A percentile compares a stretch with the other conserved stretches of the same genome.
These are phyloP conservation scores for Osmerus mordax DNA, from an alignment of 2,113 vertebrate species.

Conservation along the genomic window DNA sequence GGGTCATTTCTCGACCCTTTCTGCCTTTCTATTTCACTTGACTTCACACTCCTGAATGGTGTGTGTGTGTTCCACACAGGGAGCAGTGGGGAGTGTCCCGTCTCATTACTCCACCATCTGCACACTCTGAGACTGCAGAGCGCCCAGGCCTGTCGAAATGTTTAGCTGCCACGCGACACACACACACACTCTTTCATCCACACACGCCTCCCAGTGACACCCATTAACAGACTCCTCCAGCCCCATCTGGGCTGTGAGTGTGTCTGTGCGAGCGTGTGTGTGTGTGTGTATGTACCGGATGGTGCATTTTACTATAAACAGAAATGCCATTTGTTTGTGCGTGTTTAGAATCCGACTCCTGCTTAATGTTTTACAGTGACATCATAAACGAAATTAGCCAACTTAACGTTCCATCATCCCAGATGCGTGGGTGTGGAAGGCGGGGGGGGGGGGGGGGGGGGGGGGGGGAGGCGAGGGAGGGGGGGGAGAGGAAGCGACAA, in stretches of 20 bases:
- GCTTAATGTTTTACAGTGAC: background rate
- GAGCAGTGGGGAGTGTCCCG: conserved; percentile 34
- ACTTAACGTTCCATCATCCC: background rate
- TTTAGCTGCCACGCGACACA: conserved; percentile 40
- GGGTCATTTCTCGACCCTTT: too few species aligned
- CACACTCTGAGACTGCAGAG: conserved; percentile 22
- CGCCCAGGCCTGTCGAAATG: conserved; percentile 52
- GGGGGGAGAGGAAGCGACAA: background rate
- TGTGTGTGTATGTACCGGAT: background rate
- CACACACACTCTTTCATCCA: conserved; percentile 21
- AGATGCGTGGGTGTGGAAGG: too few species aligned
- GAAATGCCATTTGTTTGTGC: background rate
- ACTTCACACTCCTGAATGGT: too few species aligned
- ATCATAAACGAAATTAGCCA: background rate
- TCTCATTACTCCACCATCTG: conserved; percentile 65
- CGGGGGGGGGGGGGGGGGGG: background rate
- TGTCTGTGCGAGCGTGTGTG: background rate
- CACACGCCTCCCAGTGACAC: background rate
- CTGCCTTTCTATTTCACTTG: too few species aligned
- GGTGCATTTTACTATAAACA: background rate
- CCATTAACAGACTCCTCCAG: conserved; percentile 18
- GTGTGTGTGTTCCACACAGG: conserved; percentile 16
- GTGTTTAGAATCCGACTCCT: background rate
- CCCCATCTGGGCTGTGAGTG: conserved; percentile 33
- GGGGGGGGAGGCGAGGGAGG: background rate